These are phyloP conservation scores for Caenorhabditis plicata DNA, from an alignment of 2,888 invertebrate species.

Conservation along the genomic window DNA sequence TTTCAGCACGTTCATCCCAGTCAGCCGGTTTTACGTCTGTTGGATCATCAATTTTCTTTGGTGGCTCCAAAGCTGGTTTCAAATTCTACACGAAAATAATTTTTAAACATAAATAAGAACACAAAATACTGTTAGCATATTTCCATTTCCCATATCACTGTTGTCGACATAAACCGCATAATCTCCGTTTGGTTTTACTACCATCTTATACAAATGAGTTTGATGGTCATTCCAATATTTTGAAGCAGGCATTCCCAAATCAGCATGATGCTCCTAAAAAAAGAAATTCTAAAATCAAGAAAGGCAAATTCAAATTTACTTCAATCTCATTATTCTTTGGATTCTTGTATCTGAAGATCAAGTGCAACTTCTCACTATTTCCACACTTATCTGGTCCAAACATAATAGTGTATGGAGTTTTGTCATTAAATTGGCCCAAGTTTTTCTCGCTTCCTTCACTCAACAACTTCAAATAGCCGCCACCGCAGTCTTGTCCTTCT, in stretches of 20 bases:
- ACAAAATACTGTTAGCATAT: slow-evolving; percentile 47
- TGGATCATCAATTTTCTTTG: slow-evolving; percentile 89
- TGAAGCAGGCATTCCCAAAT: slow-evolving; percentile 72
- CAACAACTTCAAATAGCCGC: slow-evolving; percentile 91
- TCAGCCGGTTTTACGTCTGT: slow-evolving; percentile 79
- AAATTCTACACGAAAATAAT: slow-evolving; percentile 44
- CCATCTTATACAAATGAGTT: slow-evolving; percentile 82
- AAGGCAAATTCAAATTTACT: slow-evolving; percentile 56
- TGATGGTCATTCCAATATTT: slow-evolving; percentile 80
- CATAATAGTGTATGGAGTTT: slow-evolving; percentile 97
- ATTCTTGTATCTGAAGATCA: slow-evolving; percentile 92
- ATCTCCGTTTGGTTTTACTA: slow-evolving; percentile 78
- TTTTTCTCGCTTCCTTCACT: slow-evolving; percentile 73
- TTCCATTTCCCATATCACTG: slow-evolving; percentile 64
- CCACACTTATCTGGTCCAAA: slow-evolving; percentile 99
- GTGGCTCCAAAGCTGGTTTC: slow-evolving; percentile 87
- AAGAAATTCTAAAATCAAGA: not conserved
- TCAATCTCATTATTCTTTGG: slow-evolving; percentile 84
- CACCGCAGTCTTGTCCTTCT: slow-evolving; percentile 97
- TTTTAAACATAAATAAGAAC: not conserved
- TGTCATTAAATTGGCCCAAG: slow-evolving; percentile 72
- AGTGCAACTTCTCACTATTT: slow-evolving; percentile 84
- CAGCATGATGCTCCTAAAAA: slow-evolving; percentile 85
- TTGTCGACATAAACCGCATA: slow-evolving; percentile 83
- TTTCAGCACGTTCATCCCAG: slow-evolving; percentile 81